A percentile compares a stretch with the other conserved stretches of the same genome.
These are phyloP conservation scores for Rhyacichthys aspro DNA, from an alignment of 2,797 vertebrate genomes.

Conservation along the genomic window DNA sequence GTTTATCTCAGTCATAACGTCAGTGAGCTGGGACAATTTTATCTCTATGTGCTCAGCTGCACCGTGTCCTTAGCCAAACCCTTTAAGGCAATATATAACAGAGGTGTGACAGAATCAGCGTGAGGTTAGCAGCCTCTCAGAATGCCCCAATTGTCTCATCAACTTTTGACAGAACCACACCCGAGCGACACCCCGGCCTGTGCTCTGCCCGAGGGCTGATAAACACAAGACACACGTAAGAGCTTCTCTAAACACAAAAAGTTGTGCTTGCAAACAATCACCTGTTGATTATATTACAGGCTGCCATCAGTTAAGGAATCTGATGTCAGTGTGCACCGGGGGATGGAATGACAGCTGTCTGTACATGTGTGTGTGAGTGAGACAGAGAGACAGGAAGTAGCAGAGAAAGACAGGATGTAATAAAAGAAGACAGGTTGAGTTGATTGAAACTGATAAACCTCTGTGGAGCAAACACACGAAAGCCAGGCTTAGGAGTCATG, in stretches of 20 bases:
- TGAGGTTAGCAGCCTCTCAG: conserved; percentile 31
- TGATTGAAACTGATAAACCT: conserved; percentile 42
- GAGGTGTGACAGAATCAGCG: conserved; percentile 47
- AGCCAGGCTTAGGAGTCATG: conserved; percentile 11
- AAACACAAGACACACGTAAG: conserved; percentile 29
- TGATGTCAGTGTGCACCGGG: conserved; percentile 24
- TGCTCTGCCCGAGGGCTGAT: conserved; percentile 47
- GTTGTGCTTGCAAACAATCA: conserved; percentile 35
- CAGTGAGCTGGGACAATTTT: not conserved
- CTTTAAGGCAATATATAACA: conserved; percentile 10
- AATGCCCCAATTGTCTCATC: conserved; percentile 57
- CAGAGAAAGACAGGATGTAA: conserved; percentile 48
- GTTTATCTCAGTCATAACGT: conserved; percentile 11
- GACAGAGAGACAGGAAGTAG: conserved; percentile 18
- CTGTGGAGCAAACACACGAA: conserved; percentile 20
- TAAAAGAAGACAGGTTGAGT: conserved; percentile 23
- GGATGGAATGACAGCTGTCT: conserved; percentile 40
- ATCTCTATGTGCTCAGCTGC: conserved; percentile 20
- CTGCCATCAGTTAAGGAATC: conserved; percentile 29
- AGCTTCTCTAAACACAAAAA: conserved; percentile 8
- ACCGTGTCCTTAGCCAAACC: conserved; percentile 24
- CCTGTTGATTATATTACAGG: conserved; percentile 58
- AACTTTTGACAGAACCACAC: conserved; percentile 42
- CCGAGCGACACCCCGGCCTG: conserved; percentile 49
- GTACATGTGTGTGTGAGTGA: conserved; percentile 18